Evolutionary conservation across 2,113 vertebrate species (phyloP).

Genomic region (Cephalopterus ornatus): DNA sequence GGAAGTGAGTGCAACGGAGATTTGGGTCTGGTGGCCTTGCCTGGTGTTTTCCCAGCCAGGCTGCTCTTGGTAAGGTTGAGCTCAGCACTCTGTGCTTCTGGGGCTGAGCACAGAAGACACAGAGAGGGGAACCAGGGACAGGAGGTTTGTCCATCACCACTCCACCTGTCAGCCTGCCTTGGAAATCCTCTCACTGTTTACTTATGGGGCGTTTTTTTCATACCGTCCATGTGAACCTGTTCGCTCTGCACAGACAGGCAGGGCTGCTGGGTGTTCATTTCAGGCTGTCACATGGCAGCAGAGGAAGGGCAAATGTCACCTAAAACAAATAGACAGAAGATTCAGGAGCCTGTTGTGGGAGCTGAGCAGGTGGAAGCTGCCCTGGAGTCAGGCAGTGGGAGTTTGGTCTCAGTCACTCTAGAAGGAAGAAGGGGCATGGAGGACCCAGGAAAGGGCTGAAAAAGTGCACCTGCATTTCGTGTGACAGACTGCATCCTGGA

Average conservation of each 20-base stretch:
- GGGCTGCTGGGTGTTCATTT: neutral
- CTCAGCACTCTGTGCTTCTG: neutral
- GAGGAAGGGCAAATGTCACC: neutral
- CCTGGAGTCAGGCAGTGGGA: neutral
- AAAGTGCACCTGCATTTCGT: accelerated
- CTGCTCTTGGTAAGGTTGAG: neutral
- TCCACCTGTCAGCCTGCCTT: neutral
- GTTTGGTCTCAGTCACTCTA: neutral
- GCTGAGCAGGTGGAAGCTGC: neutral
- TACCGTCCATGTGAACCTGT: accelerated
- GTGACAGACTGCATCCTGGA: accelerated
- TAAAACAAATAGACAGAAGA: neutral
- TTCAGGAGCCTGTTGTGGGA: neutral
- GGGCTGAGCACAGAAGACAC: neutral
- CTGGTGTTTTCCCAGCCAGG: neutral
- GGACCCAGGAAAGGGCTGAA: neutral
- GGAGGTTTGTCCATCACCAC: neutral
- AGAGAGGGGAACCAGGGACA: neutral
- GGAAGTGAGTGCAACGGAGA: constrained; percentile 79
- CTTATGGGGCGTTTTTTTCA: neutral
- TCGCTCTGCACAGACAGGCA: neutral
- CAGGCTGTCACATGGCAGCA: neutral
- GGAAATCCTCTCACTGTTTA: neutral
- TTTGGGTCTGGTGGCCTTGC: accelerated
- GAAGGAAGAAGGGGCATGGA: neutral